Conservation (phyloP, 1,140 invertebrate species). For the Heterodera carotae region DNA sequence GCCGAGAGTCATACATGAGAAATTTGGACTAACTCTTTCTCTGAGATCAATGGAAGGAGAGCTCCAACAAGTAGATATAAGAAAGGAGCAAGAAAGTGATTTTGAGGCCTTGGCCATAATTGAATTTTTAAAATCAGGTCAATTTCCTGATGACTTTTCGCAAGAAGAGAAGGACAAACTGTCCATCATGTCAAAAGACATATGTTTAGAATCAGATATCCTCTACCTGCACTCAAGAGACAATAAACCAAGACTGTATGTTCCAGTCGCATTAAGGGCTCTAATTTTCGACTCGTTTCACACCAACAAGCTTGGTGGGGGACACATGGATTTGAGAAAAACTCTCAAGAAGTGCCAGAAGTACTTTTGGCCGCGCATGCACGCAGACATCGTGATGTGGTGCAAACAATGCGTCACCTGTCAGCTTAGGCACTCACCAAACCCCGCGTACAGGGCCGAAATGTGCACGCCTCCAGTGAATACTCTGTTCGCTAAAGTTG, state of each 20-base stretch:
- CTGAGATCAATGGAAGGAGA: not conserved
- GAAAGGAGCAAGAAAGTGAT: not conserved
- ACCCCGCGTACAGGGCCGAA: not conserved
- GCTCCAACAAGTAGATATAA: not conserved
- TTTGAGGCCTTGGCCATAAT: not conserved
- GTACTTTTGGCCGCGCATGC: slow-evolving; percentile 41
- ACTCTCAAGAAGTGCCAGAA: slow-evolving; percentile 18
- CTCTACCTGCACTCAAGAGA: not conserved
- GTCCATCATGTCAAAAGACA: not conserved
- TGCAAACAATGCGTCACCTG: slow-evolving; percentile 19
- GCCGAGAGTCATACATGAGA: not conserved
- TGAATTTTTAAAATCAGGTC: not conserved
- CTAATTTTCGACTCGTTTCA: slow-evolving; percentile 29
- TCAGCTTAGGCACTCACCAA: slow-evolving; percentile 27
- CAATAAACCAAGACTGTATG: not conserved
- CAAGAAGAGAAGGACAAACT: not conserved
- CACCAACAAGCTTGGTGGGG: slow-evolving; percentile 12
- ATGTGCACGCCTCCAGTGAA: slow-evolving; percentile 9
- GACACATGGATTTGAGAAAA: slow-evolving; percentile 26
- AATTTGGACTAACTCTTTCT: slow-evolving; percentile 7
- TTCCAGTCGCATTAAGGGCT: not conserved
- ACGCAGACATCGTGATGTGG: slow-evolving; percentile 13
- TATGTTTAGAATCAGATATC: not conserved
- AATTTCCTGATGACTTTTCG: not conserved
- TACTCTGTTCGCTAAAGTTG: slow-evolving; percentile 29